Conservation (phyloP, 2,888 invertebrate species). For the Drosophila testacea region DNA sequence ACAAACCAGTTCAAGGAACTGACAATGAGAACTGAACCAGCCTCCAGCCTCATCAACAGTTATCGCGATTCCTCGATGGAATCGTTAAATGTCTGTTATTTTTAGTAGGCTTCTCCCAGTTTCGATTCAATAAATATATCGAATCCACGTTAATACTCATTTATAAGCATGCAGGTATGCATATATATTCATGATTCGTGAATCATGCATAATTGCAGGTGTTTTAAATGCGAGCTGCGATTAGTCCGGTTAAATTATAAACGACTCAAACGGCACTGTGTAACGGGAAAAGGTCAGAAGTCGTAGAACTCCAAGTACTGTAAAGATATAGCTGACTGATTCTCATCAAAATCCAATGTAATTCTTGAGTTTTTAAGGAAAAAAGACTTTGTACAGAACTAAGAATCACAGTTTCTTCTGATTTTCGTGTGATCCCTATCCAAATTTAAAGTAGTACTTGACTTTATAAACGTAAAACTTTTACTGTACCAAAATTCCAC, state of each 20-base stretch:
- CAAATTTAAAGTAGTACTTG: background rate
- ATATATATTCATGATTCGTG: constrained; percentile 27
- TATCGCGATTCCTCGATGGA: background rate
- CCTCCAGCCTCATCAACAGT: background rate
- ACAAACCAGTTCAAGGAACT: constrained; percentile 8
- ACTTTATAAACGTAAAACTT: background rate
- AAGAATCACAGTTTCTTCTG: too few species aligned
- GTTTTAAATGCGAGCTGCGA: constrained; percentile 8
- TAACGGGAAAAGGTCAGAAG: constrained; percentile 15
- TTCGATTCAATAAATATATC: constrained; percentile 1
- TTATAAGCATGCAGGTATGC: background rate
- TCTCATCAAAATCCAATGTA: background rate
- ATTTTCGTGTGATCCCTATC: too few species aligned
- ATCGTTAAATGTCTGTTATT: constrained; percentile 14
- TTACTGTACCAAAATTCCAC: background rate
- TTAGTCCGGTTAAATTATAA: constrained; percentile 10
- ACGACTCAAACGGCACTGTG: constrained; percentile 12
- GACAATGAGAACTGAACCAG: background rate
- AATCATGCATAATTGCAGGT: constrained; percentile 28
- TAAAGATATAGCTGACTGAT: background rate
- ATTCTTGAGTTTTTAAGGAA: too few species aligned
- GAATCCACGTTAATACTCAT: background rate
- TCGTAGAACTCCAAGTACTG: constrained; percentile 8
- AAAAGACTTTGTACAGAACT: too few species aligned
- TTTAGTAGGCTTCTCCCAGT: constrained; percentile 7